phyloP scores from a whole-genome alignment of 64 coral and sea anemone species.

The Porites australiensis region DNA sequence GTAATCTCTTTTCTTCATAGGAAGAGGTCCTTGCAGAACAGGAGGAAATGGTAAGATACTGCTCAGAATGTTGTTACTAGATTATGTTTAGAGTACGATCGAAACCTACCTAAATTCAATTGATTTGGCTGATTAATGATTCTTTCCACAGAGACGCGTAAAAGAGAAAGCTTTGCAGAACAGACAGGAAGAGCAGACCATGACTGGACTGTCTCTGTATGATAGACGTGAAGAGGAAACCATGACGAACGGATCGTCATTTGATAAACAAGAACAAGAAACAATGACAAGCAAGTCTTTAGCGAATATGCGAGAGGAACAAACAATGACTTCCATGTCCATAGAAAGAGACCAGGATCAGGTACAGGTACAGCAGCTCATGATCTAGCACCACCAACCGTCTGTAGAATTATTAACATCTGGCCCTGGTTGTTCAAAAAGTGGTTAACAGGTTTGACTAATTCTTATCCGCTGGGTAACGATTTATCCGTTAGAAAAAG shows the following conservation, averaged over 20 bases:
- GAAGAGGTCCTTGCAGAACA: constrained; percentile 85
- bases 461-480: too few species aligned
- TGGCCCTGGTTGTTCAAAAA: too few species aligned
- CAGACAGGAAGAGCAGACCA: constrained; percentile 69
- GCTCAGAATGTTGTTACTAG: too few species aligned
- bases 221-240: constrained; percentile 63
- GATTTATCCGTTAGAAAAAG: too few species aligned
- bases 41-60: constrained; percentile 72
- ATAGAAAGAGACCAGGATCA: constrained; percentile 8
- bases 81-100: too few species aligned
- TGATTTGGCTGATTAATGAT: neutral
- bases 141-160: constrained; percentile 9
- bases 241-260: constrained; percentile 57
- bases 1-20: constrained; percentile 18
- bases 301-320: constrained; percentile 31
- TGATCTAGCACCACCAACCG: too few species aligned
- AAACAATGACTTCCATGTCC: constrained; percentile 52
- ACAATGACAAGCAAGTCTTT: constrained; percentile 35
- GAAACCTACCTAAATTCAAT: neutral
- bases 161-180: constrained; percentile 40
- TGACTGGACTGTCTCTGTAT: constrained; percentile 66
- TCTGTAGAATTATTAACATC: too few species aligned
- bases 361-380: neutral
- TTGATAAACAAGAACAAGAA: constrained; percentile 54
- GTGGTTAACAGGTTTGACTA: too few species aligned